Base-by-base conservation (phyloP, 2,888 invertebrate species). In the Beris chalybata region DNA sequence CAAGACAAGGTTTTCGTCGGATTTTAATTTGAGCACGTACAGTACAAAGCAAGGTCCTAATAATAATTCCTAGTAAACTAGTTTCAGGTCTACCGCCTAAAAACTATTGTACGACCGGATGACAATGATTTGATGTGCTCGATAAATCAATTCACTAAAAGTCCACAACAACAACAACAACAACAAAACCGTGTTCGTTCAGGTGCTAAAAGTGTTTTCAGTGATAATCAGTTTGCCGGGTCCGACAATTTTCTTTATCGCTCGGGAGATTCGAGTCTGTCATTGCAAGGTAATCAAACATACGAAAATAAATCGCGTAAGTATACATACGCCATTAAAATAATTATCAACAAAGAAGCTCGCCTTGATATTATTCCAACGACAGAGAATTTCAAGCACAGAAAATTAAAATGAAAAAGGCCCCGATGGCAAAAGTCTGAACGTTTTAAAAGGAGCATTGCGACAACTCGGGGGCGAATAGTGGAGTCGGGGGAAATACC, bases 291-390 rank as follows among this genome's bases (percentile, higher is more conserved):
- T 47, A 44, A 59, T 30, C 58, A 47, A 59, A 59, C 30, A 48
- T 59, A 32, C 63, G 52, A 63, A 52, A 53, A 43, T 63, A 53
- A 52, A 63, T 63, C 52, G 53, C 47, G 22, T 63, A 38, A 52
- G 63, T 44, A 52, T 48, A 63, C 13, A 22, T 22, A 52, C 44
- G 48, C 32, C 52, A 63, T 43, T 63, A 63, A 48, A 53, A 52
- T 59, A 59, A 59, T 52, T 63, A 63, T 68, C 69, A 64, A 69
- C 64, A 67, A 67, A 69, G 69, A 66, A 48, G 69, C 38, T 69
- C 64, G 55, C 69, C 69, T 69, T 69, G 69, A 64, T 69, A 64
- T 69, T 66, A 69, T 69, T 66, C 59, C 64, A 66, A 54, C 59
- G 64, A 59, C 63, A 68, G 65, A 65, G 31, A 45, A 64, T 56